Base-by-base conservation (phyloP, 2,888 invertebrate species). In the Sthenelais limicola region DNA sequence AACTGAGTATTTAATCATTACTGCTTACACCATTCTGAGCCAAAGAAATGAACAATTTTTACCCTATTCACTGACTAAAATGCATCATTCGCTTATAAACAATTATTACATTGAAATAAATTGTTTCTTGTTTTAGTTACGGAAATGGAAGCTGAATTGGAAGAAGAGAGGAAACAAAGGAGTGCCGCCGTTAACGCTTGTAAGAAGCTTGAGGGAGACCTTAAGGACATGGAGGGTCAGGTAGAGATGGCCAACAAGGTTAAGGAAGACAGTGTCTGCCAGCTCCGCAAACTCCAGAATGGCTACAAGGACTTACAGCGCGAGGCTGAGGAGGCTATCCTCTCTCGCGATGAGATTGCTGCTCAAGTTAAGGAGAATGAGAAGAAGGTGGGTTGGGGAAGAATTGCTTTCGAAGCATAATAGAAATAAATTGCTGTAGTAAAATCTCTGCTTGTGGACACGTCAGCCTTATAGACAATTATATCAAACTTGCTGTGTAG, bases 211-310 rank as follows among this genome's bases (percentile, higher is more conserved):
- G 98, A 98, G 86, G 94, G 93, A 1, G 98, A 98, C 88, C 91
- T 95, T 77, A 96, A 96, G 88, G 97, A 97, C 86, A 91, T 95
- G 76, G 96, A 97, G 86, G 70, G 49, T 9, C 78, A 79, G 52
- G 77, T 79, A 7, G 78, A 79, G 26, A 78, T 73, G 89, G 95
- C 97, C 83, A 96, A 94, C 87, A 96, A 97, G 89, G 90, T 95
- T 78, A 98, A 98, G 86, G 99, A 99, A 84, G 98, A 99, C 87
- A 96, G 96, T 0, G 90, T 96, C 75, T 97, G 98, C 86, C 98
- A 98, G 85, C 91, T 98, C 84, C 97, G 97, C 90, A 96, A 97
- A 86, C 91, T 96, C 38, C 95, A 90, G 84, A 88, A 43, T 33
- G 28, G 35, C 28, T 43, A 24, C 71, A 97, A 97, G 89, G 98